Evolutionary conservation across 2,797 vertebrate species (phyloP), one percentile per base, ranked within the genome.

Genomic region (Sebastes diaconus): DNA sequence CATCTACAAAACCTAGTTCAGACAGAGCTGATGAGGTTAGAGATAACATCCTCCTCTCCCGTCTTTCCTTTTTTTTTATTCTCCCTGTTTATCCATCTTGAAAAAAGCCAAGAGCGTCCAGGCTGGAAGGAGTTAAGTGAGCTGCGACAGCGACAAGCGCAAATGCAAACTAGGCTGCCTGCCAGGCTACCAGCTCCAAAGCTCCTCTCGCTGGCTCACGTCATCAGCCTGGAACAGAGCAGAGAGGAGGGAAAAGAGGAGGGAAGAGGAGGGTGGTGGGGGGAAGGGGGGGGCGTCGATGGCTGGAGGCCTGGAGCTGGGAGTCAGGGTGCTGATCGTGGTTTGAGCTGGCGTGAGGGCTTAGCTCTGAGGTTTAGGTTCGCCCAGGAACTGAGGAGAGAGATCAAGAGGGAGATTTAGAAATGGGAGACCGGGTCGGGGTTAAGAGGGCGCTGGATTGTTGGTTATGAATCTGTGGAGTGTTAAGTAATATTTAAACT

Each of bases 41-140:
- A 69, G 69, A 63, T 72, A 68, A 64, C 42, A 52, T 67, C 64
- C 58, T 69, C 52, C 63, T 25, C 30, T 50, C 13, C 18, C 52
- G 6, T 39, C 70, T 55, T 20, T 7, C n/a, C 55, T 27, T 57
- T 13, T 57, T 13, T 57, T 60, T 42, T 4, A 52, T 59, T 42
- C 22, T 29, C 14, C 12, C 10, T 63, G 1, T 76, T 73, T 75
- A 36, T 77, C 30, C 30, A 36, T 93, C 84, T 86, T 85, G 89
- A 86, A 90, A 93, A 83, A 84, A 91, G 90, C 79, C 78, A 32
- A 64, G 83, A 79, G 27, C 55, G 8, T 85, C 86, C 86, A 93
- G 95, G 92, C 94, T 94, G 95, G 92, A 95, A 95, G 94, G 97
- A 96, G 97, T 96, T 97, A 97, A 97, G 92, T 90, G 94, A 95